Conservation (phyloP, 2,888 invertebrate species). For the Nephrotoma flavescens region DNA sequence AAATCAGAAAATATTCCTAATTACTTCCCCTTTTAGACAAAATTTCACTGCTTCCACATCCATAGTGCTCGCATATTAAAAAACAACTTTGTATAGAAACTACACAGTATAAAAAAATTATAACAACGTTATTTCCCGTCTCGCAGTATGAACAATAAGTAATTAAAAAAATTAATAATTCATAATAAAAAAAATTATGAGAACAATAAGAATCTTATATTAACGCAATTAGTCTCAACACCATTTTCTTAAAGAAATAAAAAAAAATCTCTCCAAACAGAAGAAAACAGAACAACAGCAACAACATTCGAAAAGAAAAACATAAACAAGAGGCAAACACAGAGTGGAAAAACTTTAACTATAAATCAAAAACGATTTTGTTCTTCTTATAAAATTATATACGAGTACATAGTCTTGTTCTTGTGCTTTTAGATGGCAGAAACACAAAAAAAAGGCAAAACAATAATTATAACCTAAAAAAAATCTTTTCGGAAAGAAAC, state of each 20-base stretch:
- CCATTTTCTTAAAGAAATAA: not conserved
- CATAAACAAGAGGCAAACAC: not conserved
- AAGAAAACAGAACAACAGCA: not conserved
- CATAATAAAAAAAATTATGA: not conserved
- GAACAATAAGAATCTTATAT: not conserved
- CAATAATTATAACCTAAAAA: not conserved
- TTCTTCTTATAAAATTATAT: not conserved
- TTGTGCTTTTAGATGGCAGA: not conserved
- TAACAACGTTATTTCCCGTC: not conserved
- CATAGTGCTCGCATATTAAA: not conserved
- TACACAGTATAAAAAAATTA: not conserved
- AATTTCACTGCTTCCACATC: not conserved
- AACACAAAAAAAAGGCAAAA: not conserved
- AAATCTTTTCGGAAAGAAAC: not conserved
- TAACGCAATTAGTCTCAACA: not conserved
- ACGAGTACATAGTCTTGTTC: not conserved
- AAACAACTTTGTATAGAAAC: not conserved
- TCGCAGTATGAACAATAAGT: not conserved
- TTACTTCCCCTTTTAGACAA: not conserved
- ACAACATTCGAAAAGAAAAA: not conserved
- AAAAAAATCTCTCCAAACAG: not conserved
- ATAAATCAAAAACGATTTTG: not conserved
- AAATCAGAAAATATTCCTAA: not conserved
- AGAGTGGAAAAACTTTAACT: not conserved
- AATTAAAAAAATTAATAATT: not conserved